Percentiles rank a stretch among this genome's conserved stretches.
Evolutionary conservation across 2,113 vertebrate species (phyloP).

Genomic region (Mustela nigripes): DNA sequence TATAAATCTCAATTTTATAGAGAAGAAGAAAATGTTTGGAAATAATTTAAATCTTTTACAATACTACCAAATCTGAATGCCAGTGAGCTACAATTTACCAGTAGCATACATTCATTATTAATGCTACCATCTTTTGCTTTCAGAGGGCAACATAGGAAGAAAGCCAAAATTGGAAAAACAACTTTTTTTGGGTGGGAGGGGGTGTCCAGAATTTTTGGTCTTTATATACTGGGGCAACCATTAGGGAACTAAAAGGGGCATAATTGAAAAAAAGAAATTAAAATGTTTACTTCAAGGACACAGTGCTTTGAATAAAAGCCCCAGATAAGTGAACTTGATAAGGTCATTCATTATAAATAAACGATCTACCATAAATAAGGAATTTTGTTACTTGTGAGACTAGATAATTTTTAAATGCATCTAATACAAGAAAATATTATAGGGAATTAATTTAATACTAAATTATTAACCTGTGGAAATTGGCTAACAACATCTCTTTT

Average conservation of each 20-base stretch:
- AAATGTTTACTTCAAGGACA: constrained; percentile 39
- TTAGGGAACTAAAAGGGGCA: not conserved
- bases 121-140: not conserved
- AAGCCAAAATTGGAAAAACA: not conserved
- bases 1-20: not conserved
- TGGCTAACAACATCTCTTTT: not conserved
- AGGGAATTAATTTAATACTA: not conserved
- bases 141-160: not conserved
- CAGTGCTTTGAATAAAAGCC: constrained; percentile 15
- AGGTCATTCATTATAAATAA: not conserved
- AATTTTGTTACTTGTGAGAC: not conserved
- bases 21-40: constrained; percentile 34
- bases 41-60: constrained; percentile 22
- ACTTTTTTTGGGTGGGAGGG: not conserved
- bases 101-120: not conserved
- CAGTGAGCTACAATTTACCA: not conserved
- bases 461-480: not conserved
- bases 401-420: constrained; percentile 18
- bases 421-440: not conserved
- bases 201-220: constrained; percentile 11
- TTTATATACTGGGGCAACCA: not conserved
- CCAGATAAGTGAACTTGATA: not conserved
- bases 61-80: constrained; percentile 21
- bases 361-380: constrained; percentile 15
- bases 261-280: constrained; percentile 45